A percentile compares a stretch with the other conserved stretches of the same genome.
Conservation (phyloP, 1,140 invertebrate genomes). For the Drosophila pseudoananassae region DNA sequence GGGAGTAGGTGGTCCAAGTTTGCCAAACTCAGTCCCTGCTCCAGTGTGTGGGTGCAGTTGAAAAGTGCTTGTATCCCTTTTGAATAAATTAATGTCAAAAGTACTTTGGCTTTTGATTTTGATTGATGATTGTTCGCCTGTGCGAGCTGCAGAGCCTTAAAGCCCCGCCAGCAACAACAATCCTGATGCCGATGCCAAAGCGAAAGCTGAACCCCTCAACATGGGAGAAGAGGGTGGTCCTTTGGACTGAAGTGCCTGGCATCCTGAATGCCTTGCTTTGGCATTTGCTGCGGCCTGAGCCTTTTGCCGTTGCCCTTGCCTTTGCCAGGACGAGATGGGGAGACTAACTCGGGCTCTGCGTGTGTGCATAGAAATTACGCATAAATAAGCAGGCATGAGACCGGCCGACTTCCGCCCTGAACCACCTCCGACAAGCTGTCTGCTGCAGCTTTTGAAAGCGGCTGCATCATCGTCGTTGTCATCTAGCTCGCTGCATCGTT, state of each 20-base stretch:
- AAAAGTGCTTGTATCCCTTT: conserved; percentile 79
- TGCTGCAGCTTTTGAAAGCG: conserved; percentile 55
- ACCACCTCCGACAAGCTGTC: conserved; percentile 9
- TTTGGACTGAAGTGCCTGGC: conserved; percentile 33
- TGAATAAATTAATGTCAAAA: conserved; percentile 84
- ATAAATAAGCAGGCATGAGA: conserved; percentile 67
- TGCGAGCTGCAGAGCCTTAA: conserved; percentile 48
- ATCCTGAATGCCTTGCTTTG: conserved; percentile 34
- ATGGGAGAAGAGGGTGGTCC: conserved; percentile 2
- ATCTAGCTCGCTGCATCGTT: conserved; percentile 53
- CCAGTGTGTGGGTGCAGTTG: conserved; percentile 22
- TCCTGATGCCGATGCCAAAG: conserved; percentile 22
- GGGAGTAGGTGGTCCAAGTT: conserved; percentile 6
- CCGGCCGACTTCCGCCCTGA: conserved; percentile 11
- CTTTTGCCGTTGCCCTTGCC: conserved; percentile 19
- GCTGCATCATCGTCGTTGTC: conserved; percentile 60
- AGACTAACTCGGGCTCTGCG: conserved; percentile 14
- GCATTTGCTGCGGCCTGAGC: conserved; percentile 24
- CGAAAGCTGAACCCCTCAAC: conserved; percentile 9
- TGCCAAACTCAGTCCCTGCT: neutral
- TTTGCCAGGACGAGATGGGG: conserved; percentile 39
- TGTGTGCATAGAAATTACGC: conserved; percentile 76
- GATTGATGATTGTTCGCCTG: conserved; percentile 81
- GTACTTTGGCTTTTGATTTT: conserved; percentile 84
- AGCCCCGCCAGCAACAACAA: conserved; percentile 12